phyloP scores from a whole-genome alignment of 2,113 vertebrate species.

The Colistium nudipinnis region DNA sequence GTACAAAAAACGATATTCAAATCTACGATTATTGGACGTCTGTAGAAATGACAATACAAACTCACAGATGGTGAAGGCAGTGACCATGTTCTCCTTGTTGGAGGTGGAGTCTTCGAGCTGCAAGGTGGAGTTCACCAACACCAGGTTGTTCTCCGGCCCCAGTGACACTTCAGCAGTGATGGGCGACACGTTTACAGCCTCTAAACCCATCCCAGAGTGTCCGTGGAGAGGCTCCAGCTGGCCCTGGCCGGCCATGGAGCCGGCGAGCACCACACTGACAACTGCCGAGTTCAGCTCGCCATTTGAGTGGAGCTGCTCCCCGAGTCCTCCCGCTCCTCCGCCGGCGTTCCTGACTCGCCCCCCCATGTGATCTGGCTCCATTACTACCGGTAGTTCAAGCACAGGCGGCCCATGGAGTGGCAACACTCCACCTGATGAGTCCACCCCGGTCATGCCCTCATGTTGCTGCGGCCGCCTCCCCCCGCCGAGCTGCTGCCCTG shows the following conservation, averaged over 20 bases:
- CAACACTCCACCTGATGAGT: constrained; percentile 88
- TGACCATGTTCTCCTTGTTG: constrained; percentile 95
- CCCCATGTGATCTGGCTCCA: constrained; percentile 91
- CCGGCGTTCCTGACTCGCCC: constrained; percentile 82
- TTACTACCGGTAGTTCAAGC: constrained; percentile 93
- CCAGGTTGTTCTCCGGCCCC: constrained; percentile 91
- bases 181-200: constrained; percentile 91
- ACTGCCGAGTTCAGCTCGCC: constrained; percentile 88
- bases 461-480: constrained; percentile 84
- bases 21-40: background rate
- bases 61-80: constrained; percentile 94
- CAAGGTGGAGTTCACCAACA: constrained; percentile 91
- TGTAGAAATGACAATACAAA: background rate
- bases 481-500: constrained; percentile 84
- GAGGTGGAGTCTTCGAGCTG: constrained; percentile 94
- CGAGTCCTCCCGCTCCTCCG: constrained; percentile 84
- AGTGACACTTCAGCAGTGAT: constrained; percentile 94
- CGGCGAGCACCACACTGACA: constrained; percentile 93
- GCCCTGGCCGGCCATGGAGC: constrained; percentile 85
- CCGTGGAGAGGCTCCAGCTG: constrained; percentile 91
- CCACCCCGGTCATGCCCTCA: constrained; percentile 84
- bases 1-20: background rate
- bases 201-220: constrained; percentile 90
- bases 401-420: constrained; percentile 87
- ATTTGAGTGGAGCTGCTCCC: constrained; percentile 89